phyloP scores from a whole-genome alignment of 2,888 invertebrate genomes.

The Acleris literana region DNA sequence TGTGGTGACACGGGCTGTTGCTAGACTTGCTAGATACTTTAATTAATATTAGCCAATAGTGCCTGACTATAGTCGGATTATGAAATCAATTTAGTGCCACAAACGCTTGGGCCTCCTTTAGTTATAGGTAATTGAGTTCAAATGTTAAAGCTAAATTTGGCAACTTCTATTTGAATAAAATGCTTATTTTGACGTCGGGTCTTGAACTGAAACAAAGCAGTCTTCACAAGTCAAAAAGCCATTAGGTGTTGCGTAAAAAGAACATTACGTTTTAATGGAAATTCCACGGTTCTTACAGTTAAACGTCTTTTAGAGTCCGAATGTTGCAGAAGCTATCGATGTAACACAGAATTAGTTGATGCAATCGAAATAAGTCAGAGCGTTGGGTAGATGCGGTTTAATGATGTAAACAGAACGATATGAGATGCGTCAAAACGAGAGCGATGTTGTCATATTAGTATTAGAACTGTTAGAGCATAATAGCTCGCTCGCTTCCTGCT shows the following conservation, averaged over 20 bases:
- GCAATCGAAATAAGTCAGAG: constrained; percentile 66
- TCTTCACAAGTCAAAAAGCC: constrained; percentile 50
- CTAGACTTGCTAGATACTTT: not conserved
- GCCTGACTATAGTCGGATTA: constrained; percentile 1
- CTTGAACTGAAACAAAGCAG: constrained; percentile 34
- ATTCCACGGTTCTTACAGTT: constrained; percentile 56
- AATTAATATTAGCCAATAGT: too few relatives aligned
- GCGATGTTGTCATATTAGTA: not conserved
- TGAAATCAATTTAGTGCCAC: constrained; percentile 4
- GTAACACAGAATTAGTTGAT: constrained; percentile 68
- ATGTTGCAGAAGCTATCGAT: constrained; percentile 54
- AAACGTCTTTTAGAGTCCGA: constrained; percentile 30
- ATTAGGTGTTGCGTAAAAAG: constrained; percentile 60
- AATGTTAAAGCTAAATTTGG: constrained; percentile 19
- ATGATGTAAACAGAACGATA: constrained; percentile 54
- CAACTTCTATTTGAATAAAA: constrained; percentile 7
- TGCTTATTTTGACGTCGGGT: constrained; percentile 3
- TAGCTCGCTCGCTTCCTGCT: too few relatives aligned
- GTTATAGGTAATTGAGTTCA: constrained; percentile 6
- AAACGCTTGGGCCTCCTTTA: constrained; percentile 1
- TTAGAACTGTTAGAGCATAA: constrained; percentile 24
- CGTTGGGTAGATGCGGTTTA: constrained; percentile 53
- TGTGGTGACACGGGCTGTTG: constrained; percentile 22
- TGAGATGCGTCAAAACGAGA: constrained; percentile 33
- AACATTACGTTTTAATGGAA: constrained; percentile 66